Evolutionary conservation across 2,113 vertebrate genomes (phyloP).

Genomic region (Catharus minimus): DNA sequence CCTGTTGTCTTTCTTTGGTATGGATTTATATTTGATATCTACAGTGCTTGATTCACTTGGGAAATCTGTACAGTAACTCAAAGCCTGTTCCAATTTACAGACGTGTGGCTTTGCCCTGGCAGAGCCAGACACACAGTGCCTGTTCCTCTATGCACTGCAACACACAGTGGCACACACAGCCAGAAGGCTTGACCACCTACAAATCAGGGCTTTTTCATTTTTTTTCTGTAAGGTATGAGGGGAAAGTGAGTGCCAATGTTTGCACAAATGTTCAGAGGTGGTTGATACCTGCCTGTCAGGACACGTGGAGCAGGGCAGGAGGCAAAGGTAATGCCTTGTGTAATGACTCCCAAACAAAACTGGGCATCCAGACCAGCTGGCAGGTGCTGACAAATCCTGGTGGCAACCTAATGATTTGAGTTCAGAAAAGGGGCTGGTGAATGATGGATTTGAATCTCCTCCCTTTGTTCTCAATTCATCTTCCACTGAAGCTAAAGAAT

Average conservation of each 20-base stretch:
- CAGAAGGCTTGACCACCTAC: neutral
- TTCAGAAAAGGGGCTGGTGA: neutral
- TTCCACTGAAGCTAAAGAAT: slow-evolving; percentile 26
- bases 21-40: neutral
- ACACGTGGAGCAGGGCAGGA: neutral
- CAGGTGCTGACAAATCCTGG: neutral
- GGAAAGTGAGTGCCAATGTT: neutral
- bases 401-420: neutral
- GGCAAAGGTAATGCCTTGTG: rapidly evolving
- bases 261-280: neutral
- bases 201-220: neutral
- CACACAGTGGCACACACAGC: neutral
- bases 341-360: neutral
- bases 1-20: neutral
- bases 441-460: slow-evolving; percentile 23
- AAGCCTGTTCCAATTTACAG: neutral
- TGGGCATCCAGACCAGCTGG: neutral
- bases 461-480: slow-evolving; percentile 24
- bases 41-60: neutral
- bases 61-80: neutral
- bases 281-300: neutral
- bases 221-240: neutral
- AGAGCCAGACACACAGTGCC: neutral
- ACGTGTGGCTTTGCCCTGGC: neutral
- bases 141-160: neutral